Base-by-base conservation (phyloP, 2,113 vertebrate genomes). In the Mobula hypostoma region DNA sequence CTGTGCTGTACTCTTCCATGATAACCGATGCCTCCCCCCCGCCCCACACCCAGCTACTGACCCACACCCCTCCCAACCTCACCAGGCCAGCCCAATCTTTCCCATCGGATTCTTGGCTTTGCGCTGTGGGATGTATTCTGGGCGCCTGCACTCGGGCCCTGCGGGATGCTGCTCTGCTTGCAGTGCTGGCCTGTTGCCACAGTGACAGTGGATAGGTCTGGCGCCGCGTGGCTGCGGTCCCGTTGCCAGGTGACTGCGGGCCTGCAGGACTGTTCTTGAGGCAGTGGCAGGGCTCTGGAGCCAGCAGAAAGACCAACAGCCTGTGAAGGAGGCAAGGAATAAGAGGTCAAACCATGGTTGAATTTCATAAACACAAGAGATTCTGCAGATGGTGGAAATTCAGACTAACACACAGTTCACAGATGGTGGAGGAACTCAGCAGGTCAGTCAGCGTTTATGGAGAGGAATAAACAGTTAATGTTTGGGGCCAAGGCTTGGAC, bases 101-200 rank as follows among this genome's bases (percentile, higher is more conserved):
- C 96, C 97, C 98, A 99, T 98, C 5, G 98, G 98, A 95, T 98
- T 99, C 96, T 97, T 98, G 14, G 95, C 98, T 94, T 97, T 98
- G 92, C 94, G 97, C 0, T 95, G 96, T 4, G 98, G 98, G 91
- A 98, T 98, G 95, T 99, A 98, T 79, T 98, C 98, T 1, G 97
- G 96, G 0, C 96, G 96, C 2, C 96, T 95, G 9, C 96, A 95
- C 0, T 94, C 94, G 40, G 88, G 94, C 76, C 29, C 94, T 95
- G 0, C 85, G 95, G 0, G 95, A 94, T 19, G 96, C 96, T 0
- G 96, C 94, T 95, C 96, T 96, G 94, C 95, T 94, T 95, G 95
- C 79, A 94, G 58, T 24, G 95, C 40, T 36, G 93, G 70, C 0
- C 94, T 94, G n/a, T 95, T 94, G 29, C 66, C 48, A 94, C 94